phyloP scores from a whole-genome alignment of 2,113 vertebrate genomes.

The Mastomys coucha region DNA sequence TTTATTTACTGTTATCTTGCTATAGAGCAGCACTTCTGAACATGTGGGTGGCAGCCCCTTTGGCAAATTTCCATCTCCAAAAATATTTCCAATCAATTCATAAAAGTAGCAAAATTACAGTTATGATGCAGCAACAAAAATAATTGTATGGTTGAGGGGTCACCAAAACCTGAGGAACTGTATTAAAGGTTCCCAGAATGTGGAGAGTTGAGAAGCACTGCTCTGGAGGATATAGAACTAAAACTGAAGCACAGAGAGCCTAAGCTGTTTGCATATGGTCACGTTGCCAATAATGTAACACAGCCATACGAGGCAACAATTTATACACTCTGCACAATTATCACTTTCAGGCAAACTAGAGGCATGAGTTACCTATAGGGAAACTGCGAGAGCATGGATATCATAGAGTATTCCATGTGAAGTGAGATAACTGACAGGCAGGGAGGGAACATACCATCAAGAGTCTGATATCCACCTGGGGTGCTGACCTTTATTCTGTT shows the following conservation, averaged over 20 bases:
- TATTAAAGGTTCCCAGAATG: neutral
- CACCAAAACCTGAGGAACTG: neutral
- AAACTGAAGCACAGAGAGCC: neutral
- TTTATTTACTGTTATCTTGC: neutral
- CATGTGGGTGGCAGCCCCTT: neutral
- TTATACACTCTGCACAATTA: neutral
- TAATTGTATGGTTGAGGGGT: neutral
- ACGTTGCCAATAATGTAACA: neutral
- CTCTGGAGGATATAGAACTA: neutral
- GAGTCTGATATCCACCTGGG: neutral
- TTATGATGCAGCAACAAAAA: neutral
- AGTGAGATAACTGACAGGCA: neutral
- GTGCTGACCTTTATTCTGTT: neutral
- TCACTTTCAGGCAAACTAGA: neutral
- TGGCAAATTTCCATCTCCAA: neutral
- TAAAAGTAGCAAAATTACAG: neutral
- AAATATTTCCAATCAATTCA: neutral
- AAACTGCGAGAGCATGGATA: neutral
- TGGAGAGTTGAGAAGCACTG: neutral
- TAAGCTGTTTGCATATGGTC: neutral
- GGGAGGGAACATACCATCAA: neutral
- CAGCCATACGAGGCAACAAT: neutral
- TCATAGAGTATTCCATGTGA: neutral
- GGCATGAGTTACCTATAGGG: neutral
- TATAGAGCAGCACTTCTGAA: neutral